Evolutionary conservation across 2,113 vertebrate genomes (phyloP), one percentile per base, ranked within the genome.

Genomic region (Salvelinus fontinalis): DNA sequence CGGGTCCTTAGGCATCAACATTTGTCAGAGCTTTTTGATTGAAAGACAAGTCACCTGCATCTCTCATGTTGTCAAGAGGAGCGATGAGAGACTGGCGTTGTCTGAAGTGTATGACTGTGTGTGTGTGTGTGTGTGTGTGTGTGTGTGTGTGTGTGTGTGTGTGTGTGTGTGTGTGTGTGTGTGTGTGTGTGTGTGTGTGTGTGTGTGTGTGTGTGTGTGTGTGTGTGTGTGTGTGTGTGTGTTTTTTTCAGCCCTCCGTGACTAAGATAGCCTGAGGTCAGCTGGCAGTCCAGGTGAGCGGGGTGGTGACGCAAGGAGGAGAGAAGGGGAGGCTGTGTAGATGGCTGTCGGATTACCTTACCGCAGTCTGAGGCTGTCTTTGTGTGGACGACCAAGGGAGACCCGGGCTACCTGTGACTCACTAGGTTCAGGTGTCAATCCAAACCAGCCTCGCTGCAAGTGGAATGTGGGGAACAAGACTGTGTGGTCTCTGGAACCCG

Each of bases 81-180:
- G 51, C 31, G 73, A 31, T 68, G 82, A 84, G 79, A 82, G 79
- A 87, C 79, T 80, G 80, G 71, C 26, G 77, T 48, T 81, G 78
- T 85, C 83, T 80, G 81, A 86, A 79, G 75, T 79, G 24, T 77
- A 79, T 85, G 81, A 86, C 80, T 29, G 67, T 31, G 70, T 54
- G 44, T 49, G 13, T 49, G 31, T 27, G 48, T 51, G 48, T 71
- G 22, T 16, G 67, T 16, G 67, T 16, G 67, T 31, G 70, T 27
- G 39, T 75, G 60, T 70, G 74, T 74, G 22, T 59, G 6, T 59
- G 44, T 22, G 27, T 69, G 67, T 39, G 48, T 49, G 48, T 49
- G 60, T 22, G 62, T 65, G 64, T 27, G 64, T 27, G 49, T 14
- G 11, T 14, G 49, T 27, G 49, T 27, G 49, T 71, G 22, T 18